These are phyloP conservation scores for Ormia ochracea DNA, from an alignment of 2,888 invertebrate genomes.

Conservation along the genomic window DNA sequence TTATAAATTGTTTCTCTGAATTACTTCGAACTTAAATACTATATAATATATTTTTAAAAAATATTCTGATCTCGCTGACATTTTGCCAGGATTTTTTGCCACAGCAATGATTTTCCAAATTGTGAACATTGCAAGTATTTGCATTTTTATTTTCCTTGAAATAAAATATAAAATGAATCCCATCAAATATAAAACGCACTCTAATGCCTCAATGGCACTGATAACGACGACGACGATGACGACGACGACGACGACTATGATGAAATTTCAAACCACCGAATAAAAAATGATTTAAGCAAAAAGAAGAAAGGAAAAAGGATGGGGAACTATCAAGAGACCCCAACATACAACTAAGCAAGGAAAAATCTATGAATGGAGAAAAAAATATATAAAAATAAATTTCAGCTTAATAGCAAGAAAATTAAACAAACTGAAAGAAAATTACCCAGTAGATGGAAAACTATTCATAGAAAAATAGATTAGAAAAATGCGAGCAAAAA, in stretches of 20 bases:
- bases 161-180: conserved; percentile 22
- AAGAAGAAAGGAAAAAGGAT: no score
- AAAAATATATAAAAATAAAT: not conserved
- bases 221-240: conserved; percentile 29
- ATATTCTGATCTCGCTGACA: conserved; percentile 1
- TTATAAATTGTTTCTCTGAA: not conserved
- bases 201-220: conserved; percentile 45
- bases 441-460: not conserved
- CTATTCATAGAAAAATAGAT: not conserved
- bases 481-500: not conserved
- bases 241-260: conserved; percentile 17
- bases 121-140: not conserved
- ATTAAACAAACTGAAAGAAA: not conserved
- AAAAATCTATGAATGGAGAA: conserved; percentile 1
- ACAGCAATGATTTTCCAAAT: not conserved
- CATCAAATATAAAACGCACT: conserved; percentile 44
- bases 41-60: not conserved
- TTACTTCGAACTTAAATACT: not conserved
- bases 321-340: conserved; percentile 30
- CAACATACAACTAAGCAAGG: not conserved
- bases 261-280: conserved; percentile 48
- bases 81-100: conserved; percentile 15
- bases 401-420: not conserved
- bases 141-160: not conserved
- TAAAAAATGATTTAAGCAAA: not conserved